Conservation (phyloP, 2,113 vertebrate species). For the Eonycteris spelaea region DNA sequence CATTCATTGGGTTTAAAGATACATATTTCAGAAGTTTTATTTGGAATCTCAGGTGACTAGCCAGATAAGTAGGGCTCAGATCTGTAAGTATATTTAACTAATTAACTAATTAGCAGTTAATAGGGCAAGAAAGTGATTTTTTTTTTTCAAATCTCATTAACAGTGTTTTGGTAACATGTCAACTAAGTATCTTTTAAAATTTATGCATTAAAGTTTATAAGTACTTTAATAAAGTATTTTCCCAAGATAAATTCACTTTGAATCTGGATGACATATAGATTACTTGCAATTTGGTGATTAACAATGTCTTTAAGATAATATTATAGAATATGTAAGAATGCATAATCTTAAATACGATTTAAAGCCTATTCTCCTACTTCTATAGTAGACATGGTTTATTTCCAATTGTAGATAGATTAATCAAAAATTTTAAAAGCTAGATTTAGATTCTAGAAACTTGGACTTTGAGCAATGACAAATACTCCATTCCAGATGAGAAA, state of each 20-base stretch:
- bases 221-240: background rate
- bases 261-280: background rate
- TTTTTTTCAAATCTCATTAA: background rate
- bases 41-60: background rate
- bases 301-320: background rate
- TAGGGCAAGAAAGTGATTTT: background rate
- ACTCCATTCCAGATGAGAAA: background rate
- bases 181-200: conserved; percentile 19
- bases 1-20: background rate
- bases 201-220: background rate
- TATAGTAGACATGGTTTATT: background rate
- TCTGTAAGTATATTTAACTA: conserved; percentile 7
- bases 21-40: background rate
- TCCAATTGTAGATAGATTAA: background rate
- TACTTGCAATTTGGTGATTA: background rate
- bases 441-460: background rate
- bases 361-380: background rate
- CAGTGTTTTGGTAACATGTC: background rate
- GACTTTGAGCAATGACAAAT: background rate
- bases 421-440: background rate
- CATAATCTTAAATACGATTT: background rate
- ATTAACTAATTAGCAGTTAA: conserved; percentile 46
- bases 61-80: background rate
- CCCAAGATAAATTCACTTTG: background rate
- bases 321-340: background rate